Percentiles rank a stretch among this genome's conserved stretches.
These are phyloP conservation scores for Antrozous pallidus DNA, from an alignment of 2,797 vertebrate species.

Conservation along the genomic window DNA sequence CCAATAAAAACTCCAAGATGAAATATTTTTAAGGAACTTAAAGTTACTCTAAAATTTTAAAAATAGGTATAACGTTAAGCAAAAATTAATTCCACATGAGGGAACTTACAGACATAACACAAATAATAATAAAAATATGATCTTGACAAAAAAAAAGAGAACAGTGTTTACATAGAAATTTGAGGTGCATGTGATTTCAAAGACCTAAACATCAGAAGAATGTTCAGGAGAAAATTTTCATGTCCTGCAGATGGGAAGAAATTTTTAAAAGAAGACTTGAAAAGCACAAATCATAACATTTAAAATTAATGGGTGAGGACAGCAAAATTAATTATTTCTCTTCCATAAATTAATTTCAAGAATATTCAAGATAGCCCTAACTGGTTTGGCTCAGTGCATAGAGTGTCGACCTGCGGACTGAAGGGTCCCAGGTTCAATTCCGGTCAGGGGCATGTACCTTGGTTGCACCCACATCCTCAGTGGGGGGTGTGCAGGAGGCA, in stretches of 20 bases:
- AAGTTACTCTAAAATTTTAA: slow-evolving; percentile 6
- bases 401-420: no score
- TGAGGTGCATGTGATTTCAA: neutral
- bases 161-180: neutral
- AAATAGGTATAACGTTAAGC: neutral
- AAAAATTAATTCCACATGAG: neutral
- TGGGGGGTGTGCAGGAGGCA: no score
- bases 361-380: neutral
- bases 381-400: no score
- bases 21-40: neutral
- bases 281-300: neutral
- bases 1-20: neutral
- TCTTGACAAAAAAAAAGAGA: neutral
- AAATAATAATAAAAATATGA: neutral
- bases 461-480: no score
- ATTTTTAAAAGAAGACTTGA: neutral
- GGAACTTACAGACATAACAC: neutral
- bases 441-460: no score
- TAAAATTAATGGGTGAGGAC: neutral
- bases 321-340: slow-evolving; percentile 8
- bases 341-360: neutral
- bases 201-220: neutral
- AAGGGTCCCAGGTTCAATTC: no score
- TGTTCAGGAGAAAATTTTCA: neutral
- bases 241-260: neutral